Evolutionary conservation across 2,113 vertebrate species (phyloP), one percentile per base, ranked within the genome.

Genomic region (Hippolais icterina): DNA sequence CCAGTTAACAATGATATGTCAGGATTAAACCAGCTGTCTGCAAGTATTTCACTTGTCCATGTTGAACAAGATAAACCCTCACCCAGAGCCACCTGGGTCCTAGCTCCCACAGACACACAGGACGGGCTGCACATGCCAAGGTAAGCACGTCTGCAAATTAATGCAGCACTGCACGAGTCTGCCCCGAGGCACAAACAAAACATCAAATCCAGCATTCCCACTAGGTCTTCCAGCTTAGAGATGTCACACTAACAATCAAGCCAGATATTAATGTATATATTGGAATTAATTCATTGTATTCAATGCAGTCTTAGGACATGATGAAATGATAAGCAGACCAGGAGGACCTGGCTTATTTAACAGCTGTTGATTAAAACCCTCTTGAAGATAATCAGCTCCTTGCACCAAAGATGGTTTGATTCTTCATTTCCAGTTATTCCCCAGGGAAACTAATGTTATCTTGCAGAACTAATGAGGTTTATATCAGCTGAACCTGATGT

Each of bases 1-100:
- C 88, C 82, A 49, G 85, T 42, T 80, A 76, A 84, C 87, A 78
- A 69, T 46, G 79, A 85, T 27, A 60, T 0, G 39, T 63, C 59
- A 65, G 88, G 94, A 94, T 93, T 83, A 92, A 68, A 63, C 19
- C 90, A 92, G 94, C 81, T 91, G 70, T 33, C 90, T 76, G 79
- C 63, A 76, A 95, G 63, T 66, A 87, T 90, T 95, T 88, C 63
- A 44, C 78, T 72, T 93, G 82, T 85, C 70, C 77, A 29, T 13
- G 0, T 21, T 5, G 2, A 78, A 56, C 29, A 33, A 64, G 61
- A 87, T 31, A 82, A 94, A 93, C 33, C 75, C 82, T 49, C 59
- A 65, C 41, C 46, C 80, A 44, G 60, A 88, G 57, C 22, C 35
- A 64, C 29, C 41, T 7, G 3, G 65, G 41, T 85, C 66, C 59